These are phyloP conservation scores for Microcaecilia unicolor DNA, from an alignment of 2,797 vertebrate species.

Conservation along the genomic window DNA sequence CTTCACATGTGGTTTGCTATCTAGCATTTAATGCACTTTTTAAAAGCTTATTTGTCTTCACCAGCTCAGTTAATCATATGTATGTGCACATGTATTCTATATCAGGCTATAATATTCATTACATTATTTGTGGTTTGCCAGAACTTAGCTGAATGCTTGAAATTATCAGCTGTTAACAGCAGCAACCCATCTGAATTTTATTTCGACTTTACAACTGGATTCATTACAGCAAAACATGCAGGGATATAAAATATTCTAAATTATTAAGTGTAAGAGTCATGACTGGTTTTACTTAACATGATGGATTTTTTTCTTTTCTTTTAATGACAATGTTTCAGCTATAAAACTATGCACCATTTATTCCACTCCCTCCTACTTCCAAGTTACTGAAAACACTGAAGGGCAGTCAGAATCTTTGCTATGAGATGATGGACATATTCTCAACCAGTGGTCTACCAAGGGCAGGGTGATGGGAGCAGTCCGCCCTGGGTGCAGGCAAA, in stretches of 20 bases:
- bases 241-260: slow-evolving; percentile 17
- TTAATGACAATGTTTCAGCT: no score
- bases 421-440: no score
- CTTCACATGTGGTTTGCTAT: no score
- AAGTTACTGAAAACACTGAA: no score
- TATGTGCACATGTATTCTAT: background rate
- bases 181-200: slow-evolving; percentile 17
- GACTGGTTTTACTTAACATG: slow-evolving; percentile 5
- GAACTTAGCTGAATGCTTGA: slow-evolving; percentile 4
- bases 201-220: slow-evolving; percentile 21
- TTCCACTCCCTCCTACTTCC: no score
- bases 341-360: no score
- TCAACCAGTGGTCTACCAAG: no score
- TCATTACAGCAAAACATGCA: slow-evolving; percentile 1
- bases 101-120: slow-evolving; percentile 15
- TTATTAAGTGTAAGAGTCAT: slow-evolving; percentile 6
- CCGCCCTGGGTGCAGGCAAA: no score
- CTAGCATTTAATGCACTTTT: background rate
- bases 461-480: no score
- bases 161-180: slow-evolving; percentile 13
- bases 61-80: slow-evolving; percentile 1
- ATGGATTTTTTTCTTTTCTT: no score
- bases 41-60: background rate
- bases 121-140: slow-evolving; percentile 2
- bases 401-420: no score